Evolutionary conservation across 2,113 vertebrate species (phyloP).

Genomic region (Boleophthalmus pectinirostris): DNA sequence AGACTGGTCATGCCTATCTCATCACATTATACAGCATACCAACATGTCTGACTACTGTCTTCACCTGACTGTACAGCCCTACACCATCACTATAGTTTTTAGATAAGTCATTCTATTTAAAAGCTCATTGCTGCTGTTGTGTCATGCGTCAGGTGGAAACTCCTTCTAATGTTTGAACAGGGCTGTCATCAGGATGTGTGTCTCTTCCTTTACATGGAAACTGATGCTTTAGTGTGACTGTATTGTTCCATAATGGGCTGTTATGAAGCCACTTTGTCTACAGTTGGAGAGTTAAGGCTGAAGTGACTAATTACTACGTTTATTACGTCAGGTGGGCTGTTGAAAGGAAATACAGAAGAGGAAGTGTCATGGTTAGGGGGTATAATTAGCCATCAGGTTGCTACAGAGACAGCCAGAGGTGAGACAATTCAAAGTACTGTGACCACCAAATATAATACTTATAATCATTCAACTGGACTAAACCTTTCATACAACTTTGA

Average conservation of each 20-base stretch:
- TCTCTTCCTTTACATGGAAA: conserved; percentile 49
- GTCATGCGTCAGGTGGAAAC: conserved; percentile 45
- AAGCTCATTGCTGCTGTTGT: conserved; percentile 19
- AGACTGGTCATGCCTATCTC: conserved; percentile 20
- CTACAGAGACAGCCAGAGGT: conserved; percentile 15
- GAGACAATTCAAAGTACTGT: background rate
- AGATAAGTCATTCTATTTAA: conserved; percentile 15
- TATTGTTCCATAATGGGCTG: background rate
- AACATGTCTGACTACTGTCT: background rate
- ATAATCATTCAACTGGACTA: too few relatives aligned
- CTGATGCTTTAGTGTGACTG: conserved; percentile 24
- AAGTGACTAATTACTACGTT: background rate
- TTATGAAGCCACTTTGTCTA: background rate
- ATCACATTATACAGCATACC: conserved; percentile 13
- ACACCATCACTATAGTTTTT: background rate
- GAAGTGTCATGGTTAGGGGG: background rate
- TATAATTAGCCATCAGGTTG: conserved; percentile 12
- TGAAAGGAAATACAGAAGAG: background rate
- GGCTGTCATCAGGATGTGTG: conserved; percentile 41
- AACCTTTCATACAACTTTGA: too few relatives aligned
- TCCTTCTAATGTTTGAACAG: conserved; percentile 46
- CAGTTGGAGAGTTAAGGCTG: background rate
- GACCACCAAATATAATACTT: background rate
- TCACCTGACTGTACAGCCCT: background rate
- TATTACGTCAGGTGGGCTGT: background rate